phyloP scores from a whole-genome alignment of 1,140 invertebrate genomes.

The Camponotus floridanus region DNA sequence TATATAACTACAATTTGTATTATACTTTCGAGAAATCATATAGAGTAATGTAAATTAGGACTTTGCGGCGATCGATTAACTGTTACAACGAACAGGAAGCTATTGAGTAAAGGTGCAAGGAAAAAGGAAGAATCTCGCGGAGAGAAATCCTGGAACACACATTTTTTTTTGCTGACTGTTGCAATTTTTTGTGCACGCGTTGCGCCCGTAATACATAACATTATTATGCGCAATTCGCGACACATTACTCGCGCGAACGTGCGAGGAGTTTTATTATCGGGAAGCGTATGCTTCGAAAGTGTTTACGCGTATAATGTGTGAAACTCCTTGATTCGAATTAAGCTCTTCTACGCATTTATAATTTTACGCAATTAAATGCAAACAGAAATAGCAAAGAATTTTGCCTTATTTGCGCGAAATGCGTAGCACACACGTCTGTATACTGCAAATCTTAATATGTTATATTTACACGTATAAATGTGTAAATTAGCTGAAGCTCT shows the following conservation, averaged over 20 bases:
- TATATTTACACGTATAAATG: no score
- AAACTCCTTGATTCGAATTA: constrained; percentile 46
- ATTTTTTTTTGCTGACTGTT: background rate
- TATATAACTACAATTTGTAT: constrained; percentile 9
- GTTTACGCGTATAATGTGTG: constrained; percentile 67
- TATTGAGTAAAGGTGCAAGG: background rate
- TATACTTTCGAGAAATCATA: constrained; percentile 25
- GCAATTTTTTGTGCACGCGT: background rate
- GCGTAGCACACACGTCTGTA: background rate
- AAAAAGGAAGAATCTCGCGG: background rate
- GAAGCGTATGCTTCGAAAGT: constrained; percentile 63
- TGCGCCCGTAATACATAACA: background rate
- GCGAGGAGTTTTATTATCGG: background rate
- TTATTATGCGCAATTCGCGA: constrained; percentile 34
- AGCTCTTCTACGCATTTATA: constrained; percentile 8
- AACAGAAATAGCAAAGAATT: background rate
- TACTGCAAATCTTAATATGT: no score
- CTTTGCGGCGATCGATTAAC: background rate
- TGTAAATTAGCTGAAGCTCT: no score
- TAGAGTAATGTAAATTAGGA: constrained; percentile 40
- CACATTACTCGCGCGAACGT: background rate
- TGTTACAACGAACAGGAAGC: constrained; percentile 13
- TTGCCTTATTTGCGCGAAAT: background rate
- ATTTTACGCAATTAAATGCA: constrained; percentile 31
- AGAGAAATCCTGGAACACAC: background rate